Conservation (phyloP, 2,888 invertebrate genomes). For the Phytoseiulus persimilis region DNA sequence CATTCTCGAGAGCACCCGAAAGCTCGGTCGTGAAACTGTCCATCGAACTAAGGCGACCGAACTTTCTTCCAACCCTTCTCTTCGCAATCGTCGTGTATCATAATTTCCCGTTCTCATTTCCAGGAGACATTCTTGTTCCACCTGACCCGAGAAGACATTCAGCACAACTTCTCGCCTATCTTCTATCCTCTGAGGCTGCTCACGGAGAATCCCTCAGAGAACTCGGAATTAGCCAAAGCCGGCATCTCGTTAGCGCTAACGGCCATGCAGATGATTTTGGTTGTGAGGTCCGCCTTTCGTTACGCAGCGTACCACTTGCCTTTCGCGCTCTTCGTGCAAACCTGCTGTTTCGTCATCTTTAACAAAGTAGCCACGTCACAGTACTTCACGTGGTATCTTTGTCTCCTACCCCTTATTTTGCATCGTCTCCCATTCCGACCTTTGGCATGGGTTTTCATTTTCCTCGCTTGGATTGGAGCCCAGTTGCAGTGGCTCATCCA, state of each 20-base stretch:
- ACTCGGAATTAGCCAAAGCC: slow-evolving; percentile 53
- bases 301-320: slow-evolving; percentile 57
- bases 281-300: slow-evolving; percentile 59
- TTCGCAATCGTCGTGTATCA: no score
- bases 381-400: slow-evolving; percentile 92
- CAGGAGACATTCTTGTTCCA: slow-evolving; percentile 89
- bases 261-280: slow-evolving; percentile 62
- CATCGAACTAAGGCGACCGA: no score
- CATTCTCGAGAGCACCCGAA: background rate
- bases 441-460: slow-evolving; percentile 52
- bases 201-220: background rate
- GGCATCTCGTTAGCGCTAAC: slow-evolving; percentile 40
- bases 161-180: slow-evolving; percentile 91
- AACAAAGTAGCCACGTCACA: slow-evolving; percentile 96
- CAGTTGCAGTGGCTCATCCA: slow-evolving; percentile 79
- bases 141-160: slow-evolving; percentile 70
- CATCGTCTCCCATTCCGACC: slow-evolving; percentile 60
- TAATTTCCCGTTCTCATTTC: slow-evolving; percentile 42
- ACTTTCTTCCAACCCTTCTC: no score
- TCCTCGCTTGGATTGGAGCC: slow-evolving; percentile 57
- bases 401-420: slow-evolving; percentile 70
- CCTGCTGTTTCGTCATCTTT: slow-evolving; percentile 78
- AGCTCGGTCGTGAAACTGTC: no score
- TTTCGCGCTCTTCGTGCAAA: slow-evolving; percentile 73
- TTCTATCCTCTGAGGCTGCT: slow-evolving; percentile 84